Evolutionary conservation across 2,113 vertebrate genomes (phyloP).

Genomic region (Mystacornis crossleyi): DNA sequence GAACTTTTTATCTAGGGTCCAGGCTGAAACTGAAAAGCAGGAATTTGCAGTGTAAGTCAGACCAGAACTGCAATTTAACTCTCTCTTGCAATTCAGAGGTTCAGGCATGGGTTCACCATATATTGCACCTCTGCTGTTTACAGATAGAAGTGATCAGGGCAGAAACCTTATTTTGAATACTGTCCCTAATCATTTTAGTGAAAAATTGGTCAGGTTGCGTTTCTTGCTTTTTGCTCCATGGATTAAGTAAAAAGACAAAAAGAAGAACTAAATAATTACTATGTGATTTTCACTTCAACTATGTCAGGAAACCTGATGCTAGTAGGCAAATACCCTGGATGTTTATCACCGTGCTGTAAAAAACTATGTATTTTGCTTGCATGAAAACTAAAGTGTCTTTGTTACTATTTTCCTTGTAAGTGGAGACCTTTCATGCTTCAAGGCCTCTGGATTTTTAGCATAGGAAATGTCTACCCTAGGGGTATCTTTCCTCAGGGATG

Average conservation of each 20-base stretch:
- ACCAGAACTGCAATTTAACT: not conserved
- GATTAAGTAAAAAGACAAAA: not conserved
- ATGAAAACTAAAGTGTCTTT: not conserved
- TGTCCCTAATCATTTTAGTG: not conserved
- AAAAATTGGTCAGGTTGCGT: not conserved
- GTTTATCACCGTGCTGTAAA: not conserved
- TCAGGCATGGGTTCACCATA: not conserved
- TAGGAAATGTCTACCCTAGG: fast-evolving
- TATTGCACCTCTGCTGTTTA: fast-evolving
- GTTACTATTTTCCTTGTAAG: not conserved
- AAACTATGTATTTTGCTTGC: not conserved
- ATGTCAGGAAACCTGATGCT: not conserved
- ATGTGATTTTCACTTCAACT: not conserved
- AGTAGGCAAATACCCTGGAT: not conserved
- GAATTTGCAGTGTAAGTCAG: not conserved
- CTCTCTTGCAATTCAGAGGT: not conserved
- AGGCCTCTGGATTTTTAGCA: not conserved
- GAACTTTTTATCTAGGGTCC: not conserved
- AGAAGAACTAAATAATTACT: not conserved
- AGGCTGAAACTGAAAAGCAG: not conserved
- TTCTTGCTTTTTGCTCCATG: not conserved
- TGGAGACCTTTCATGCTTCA: not conserved
- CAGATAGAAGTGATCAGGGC: not conserved
- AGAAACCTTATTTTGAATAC: not conserved
- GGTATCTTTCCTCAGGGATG: fast-evolving